Percentiles rank a stretch among this genome's conserved stretches.
phyloP scores from a whole-genome alignment of 2,797 vertebrate species.

The Eulemur rubriventer region DNA sequence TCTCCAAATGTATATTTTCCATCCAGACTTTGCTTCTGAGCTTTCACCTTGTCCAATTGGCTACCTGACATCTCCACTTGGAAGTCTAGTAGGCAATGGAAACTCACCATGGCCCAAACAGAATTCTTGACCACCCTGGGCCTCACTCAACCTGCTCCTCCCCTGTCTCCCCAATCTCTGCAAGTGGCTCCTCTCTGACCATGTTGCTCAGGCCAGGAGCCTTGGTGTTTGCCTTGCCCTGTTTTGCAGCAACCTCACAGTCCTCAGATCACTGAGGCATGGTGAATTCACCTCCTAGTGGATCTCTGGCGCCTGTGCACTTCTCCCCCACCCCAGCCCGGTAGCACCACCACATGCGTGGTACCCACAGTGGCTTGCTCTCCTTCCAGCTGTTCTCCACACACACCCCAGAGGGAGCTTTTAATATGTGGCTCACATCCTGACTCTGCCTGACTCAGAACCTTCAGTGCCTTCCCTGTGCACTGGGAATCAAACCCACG shows the following conservation, averaged over 20 bases:
- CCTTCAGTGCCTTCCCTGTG: neutral
- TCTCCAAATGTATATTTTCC: neutral
- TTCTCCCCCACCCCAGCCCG: neutral
- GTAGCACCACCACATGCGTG: rapidly evolving
- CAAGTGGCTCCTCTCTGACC: neutral
- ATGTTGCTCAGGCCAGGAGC: neutral
- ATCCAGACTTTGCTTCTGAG: neutral
- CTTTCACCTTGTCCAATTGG: neutral
- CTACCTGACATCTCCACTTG: neutral
- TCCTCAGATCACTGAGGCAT: neutral
- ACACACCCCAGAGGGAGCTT: neutral
- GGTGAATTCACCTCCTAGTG: too few relatives aligned
- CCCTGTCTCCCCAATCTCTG: neutral
- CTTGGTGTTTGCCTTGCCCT: neutral
- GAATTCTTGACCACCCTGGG: neutral
- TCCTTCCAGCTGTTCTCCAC: neutral
- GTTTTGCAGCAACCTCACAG: neutral
- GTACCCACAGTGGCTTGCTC: neutral
- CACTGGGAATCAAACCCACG: neutral
- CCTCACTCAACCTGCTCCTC: neutral
- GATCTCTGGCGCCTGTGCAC: neutral
- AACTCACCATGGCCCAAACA: neutral
- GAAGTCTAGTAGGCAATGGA: neutral
- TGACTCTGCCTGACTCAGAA: neutral
- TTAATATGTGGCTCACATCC: neutral